These are phyloP conservation scores for Oceanodroma leucorhoa DNA, from an alignment of 2,797 vertebrate genomes.

Conservation along the genomic window DNA sequence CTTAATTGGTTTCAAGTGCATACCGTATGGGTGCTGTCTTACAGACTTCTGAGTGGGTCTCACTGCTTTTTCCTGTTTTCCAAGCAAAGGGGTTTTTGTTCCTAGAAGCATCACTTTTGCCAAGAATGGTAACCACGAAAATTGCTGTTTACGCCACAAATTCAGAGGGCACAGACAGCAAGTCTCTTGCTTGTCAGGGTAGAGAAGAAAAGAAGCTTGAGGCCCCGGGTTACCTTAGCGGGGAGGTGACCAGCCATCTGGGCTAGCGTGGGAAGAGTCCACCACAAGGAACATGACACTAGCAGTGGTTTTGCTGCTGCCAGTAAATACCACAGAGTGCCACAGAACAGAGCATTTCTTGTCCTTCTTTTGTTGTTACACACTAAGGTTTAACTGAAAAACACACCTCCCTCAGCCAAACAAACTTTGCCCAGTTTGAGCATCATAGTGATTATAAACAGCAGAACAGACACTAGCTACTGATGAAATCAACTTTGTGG, in stretches of 20 bases:
- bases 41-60: not conserved
- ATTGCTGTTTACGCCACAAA: slow-evolving; percentile 45
- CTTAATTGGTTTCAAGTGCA: slow-evolving; percentile 24
- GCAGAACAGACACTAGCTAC: not conserved
- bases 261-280: not conserved
- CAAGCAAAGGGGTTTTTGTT: slow-evolving; percentile 33
- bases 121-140: slow-evolving; percentile 70
- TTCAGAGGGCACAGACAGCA: slow-evolving; percentile 42
- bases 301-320: slow-evolving; percentile 30
- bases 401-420: not conserved
- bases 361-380: not conserved
- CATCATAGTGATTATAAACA: not conserved
- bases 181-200: slow-evolving; percentile 13
- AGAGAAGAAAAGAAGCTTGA: not conserved
- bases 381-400: not conserved
- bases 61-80: slow-evolving; percentile 48
- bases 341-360: not conserved
- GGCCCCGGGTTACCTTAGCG: not conserved
- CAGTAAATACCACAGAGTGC: slow-evolving; percentile 8
- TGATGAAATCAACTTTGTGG: not conserved
- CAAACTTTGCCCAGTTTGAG: not conserved
- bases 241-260: not conserved
- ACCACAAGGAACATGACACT: slow-evolving; percentile 19
- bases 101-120: slow-evolving; percentile 55
- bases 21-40: not conserved